Percentiles rank a stretch among this genome's conserved stretches.
phyloP scores from a whole-genome alignment of 37 sponge, comb jelly and placozoan genomes.

The Bolinopsis microptera region DNA sequence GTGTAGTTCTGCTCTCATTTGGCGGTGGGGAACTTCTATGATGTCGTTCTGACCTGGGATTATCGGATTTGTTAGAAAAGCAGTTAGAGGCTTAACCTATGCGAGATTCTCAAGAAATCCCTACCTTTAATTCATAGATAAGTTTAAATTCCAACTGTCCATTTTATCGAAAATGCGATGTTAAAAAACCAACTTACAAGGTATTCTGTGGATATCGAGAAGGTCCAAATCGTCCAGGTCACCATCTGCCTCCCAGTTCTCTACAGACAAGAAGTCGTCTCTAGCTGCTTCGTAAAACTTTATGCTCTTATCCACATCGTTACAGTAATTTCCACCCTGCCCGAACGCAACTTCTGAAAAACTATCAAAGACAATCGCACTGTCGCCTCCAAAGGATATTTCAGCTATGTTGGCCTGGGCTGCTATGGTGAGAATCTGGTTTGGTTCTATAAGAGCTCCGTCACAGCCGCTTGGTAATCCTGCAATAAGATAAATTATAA shows the following conservation, averaged over 20 bases:
- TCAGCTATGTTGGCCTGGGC: not conserved
- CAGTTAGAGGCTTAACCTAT: no score
- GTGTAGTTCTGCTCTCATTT: not conserved
- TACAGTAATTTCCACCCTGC: constrained; percentile 9
- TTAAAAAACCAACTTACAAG: no score
- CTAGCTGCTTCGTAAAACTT: not conserved
- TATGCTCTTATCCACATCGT: not conserved
- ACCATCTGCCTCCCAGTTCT: not conserved
- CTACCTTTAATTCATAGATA: no score
- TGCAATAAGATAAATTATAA: not conserved
- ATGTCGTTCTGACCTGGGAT: constrained; percentile 4
- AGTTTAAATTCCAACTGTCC: no score
- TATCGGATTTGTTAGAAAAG: no score
- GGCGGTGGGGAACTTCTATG: not conserved
- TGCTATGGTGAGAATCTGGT: not conserved
- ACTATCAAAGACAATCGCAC: not conserved
- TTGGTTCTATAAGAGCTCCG: not conserved
- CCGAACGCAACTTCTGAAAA: constrained; percentile 20
- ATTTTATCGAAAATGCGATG: no score
- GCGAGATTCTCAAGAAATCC: no score
- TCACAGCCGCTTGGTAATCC: constrained; percentile 26
- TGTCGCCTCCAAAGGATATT: not conserved
- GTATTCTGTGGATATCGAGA: constrained; percentile 20
- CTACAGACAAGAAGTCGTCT: not conserved
- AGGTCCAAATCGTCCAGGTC: not conserved